These are phyloP conservation scores for Sphenodon punctatus DNA, from an alignment of 2,797 vertebrate species.

Conservation along the genomic window DNA sequence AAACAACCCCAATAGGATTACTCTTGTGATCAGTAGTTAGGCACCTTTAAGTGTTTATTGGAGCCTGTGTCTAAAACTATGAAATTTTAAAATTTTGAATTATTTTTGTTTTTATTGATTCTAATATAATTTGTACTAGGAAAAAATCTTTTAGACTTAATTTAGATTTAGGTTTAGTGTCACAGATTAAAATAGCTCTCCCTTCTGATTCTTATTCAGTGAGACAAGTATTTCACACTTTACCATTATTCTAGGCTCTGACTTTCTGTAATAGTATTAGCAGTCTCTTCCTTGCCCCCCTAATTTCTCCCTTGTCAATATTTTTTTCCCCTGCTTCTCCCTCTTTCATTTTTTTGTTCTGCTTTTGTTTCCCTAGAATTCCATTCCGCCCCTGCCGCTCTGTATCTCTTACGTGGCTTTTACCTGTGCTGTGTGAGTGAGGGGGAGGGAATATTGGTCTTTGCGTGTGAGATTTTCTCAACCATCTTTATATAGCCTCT, in stretches of 20 bases:
- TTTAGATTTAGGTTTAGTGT: too few species aligned
- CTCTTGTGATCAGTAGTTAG: neutral
- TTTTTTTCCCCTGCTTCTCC: neutral
- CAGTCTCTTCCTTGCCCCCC: neutral
- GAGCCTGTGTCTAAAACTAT: too few species aligned
- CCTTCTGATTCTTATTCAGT: neutral
- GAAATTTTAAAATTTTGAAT: too few species aligned
- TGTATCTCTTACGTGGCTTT: neutral
- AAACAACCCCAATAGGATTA: neutral
- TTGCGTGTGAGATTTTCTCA: slow-evolving; percentile 2
- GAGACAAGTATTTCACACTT: neutral
- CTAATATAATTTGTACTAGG: too few species aligned
- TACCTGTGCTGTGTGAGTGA: neutral
- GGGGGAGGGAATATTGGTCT: neutral
- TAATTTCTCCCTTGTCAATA: neutral
- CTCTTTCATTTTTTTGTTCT: neutral
- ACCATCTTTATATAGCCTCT: slow-evolving; percentile 36
- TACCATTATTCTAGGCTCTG: neutral
- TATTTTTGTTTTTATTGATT: too few species aligned
- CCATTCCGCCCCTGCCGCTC: slow-evolving; percentile 15
- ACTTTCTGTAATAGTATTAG: neutral
- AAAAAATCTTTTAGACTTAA: too few species aligned
- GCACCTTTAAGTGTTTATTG: too few species aligned
- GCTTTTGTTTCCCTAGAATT: neutral
- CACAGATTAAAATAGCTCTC: too few species aligned